Evolutionary conservation across 2,888 invertebrate species (phyloP), one percentile per base, ranked within the genome.

Genomic region (Cheilosia vernalis): DNA sequence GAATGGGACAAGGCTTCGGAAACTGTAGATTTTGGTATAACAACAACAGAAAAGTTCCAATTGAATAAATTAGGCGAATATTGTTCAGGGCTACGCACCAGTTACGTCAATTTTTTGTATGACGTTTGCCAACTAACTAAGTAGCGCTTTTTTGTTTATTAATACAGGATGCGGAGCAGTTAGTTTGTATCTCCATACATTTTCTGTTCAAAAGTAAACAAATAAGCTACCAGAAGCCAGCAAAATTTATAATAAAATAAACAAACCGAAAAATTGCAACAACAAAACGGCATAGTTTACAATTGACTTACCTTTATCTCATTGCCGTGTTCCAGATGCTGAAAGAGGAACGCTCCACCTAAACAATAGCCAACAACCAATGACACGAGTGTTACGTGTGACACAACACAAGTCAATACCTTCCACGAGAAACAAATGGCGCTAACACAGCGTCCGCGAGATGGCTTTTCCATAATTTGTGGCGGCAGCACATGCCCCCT

Each of bases 281-380:
- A 44, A 27, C 7, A 3, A 44, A 53, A 37, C 44, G 13, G 40
- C 19, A 56, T 44, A 37, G 4, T 49, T 24, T 21, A 1, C n/a
- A 47, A 72, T 44, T 9, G 10, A 70, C 92, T 91, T 90, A 96
- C 97, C 92, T 95, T 93, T 88, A 93, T 93, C 91, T 97, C 97
- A 89, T 97, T 94, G 60, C 94, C 93, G 6, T 94, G 94, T 90
- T 97, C 97, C 77, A 97, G 93, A 63, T 93, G 93, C 91, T 95
- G 95, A 92, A 98, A 98, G 79, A 97, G 95, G 90, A 96, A 95
- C 17, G 97, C 97, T 9, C 98, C 98, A 73, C 97, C 94, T 89
- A 97, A 94, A 92, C 97, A 97, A 93, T 98, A 98, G 37, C 96
- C 95, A 86, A 98, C 97, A 88, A 98, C 98, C 90, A 97, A 93